Evolutionary conservation across 1,140 invertebrate genomes (phyloP).

Genomic region (Meloidogyne floridensis): DNA sequence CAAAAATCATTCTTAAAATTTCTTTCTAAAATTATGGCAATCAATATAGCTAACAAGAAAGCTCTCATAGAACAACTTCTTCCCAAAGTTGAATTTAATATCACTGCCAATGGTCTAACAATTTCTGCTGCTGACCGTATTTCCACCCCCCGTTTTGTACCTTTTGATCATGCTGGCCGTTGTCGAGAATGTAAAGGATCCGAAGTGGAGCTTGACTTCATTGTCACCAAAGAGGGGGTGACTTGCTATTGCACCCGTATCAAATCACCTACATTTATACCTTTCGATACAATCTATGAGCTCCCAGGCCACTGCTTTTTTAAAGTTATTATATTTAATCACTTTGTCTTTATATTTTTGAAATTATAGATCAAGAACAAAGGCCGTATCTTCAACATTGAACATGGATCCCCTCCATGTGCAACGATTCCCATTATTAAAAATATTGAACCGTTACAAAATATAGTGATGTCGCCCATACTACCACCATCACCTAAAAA

Average conservation of each 20-base stretch:
- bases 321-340: neutral
- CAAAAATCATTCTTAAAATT: too few species aligned
- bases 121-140: neutral
- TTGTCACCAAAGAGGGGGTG: conserved; percentile 11
- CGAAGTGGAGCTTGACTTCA: neutral
- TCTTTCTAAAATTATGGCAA: too few species aligned
- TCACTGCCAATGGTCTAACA: neutral
- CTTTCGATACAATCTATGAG: neutral
- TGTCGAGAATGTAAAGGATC: neutral
- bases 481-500: too few species aligned
- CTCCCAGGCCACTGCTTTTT: neutral
- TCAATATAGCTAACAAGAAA: neutral
- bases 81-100: conserved; percentile 8
- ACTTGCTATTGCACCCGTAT: neutral
- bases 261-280: neutral
- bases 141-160: neutral
- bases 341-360: neutral
- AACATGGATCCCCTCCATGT: neutral
- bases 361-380: neutral
- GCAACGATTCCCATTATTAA: neutral
- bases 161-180: neutral
- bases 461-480: neutral
- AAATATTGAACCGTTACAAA: neutral
- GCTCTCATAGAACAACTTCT: neutral
- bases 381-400: neutral